Evolutionary conservation across 2,113 vertebrate species (phyloP).

Genomic region (Ornithorhynchus anatinus): DNA sequence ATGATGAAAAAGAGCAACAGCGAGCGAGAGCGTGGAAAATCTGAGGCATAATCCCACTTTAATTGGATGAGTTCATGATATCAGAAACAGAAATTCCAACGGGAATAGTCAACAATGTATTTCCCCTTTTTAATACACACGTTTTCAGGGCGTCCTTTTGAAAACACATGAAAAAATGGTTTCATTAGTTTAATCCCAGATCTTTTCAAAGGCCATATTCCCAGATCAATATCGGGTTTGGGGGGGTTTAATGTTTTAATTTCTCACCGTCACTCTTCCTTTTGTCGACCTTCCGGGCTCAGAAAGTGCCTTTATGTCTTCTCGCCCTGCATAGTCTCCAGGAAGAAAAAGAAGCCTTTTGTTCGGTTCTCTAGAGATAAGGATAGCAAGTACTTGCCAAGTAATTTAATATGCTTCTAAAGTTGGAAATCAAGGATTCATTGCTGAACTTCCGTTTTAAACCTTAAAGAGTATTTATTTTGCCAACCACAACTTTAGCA

Average conservation of each 20-base stretch:
- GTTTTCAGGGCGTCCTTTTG: slow-evolving; percentile 30
- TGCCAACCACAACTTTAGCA: slow-evolving; percentile 23
- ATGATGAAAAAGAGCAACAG: slow-evolving; percentile 13
- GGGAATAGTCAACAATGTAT: neutral
- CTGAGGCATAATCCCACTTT: slow-evolving; percentile 39
- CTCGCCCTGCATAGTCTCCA: neutral
- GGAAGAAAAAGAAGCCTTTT: neutral
- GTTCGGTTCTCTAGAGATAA: slow-evolving; percentile 33
- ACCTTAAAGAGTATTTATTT: slow-evolving; percentile 29
- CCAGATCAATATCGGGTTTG: slow-evolving; percentile 21
- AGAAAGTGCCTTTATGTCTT: neutral
- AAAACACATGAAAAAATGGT: neutral
- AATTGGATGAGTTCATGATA: slow-evolving; percentile 38
- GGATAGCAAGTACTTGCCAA: slow-evolving; percentile 8
- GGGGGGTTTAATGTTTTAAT: neutral
- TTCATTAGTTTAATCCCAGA: slow-evolving; percentile 22
- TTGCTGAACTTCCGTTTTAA: slow-evolving; percentile 31
- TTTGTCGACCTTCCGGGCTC: neutral
- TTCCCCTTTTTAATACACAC: neutral
- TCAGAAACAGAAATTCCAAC: slow-evolving; percentile 45
- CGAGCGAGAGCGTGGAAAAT: slow-evolving; percentile 29
- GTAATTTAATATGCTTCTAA: slow-evolving; percentile 36
- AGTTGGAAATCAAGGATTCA: slow-evolving; percentile 44
- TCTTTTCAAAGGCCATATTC: slow-evolving; percentile 12
- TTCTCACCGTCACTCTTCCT: neutral